Evolutionary conservation across 1,140 invertebrate genomes (phyloP).

Genomic region (Anoplolepis gracilipes): DNA sequence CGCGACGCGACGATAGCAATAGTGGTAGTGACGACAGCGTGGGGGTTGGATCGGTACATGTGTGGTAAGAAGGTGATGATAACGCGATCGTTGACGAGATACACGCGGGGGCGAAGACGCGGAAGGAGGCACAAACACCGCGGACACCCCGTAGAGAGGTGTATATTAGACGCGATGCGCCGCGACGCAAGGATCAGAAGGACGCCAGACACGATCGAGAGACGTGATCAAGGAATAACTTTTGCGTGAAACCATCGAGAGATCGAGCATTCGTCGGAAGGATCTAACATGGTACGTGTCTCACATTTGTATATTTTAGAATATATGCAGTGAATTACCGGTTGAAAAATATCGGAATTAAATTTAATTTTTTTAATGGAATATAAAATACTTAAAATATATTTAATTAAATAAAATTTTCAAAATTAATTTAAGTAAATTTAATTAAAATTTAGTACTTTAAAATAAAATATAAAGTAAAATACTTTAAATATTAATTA

Average conservation of each 20-base stretch:
- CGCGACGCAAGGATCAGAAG: conserved; percentile 81
- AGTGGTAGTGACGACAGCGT: conserved; percentile 22
- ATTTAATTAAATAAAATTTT: not conserved
- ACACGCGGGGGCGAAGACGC: conserved; percentile 61
- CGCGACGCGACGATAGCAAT: conserved; percentile 17
- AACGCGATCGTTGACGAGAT: conserved; percentile 46
- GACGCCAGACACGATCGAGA: conserved; percentile 71
- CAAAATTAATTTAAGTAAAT: too few species aligned
- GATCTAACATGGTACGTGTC: conserved; percentile 24
- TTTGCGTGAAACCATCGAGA: not conserved
- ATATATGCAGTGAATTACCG: not conserved
- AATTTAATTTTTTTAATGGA: not conserved
- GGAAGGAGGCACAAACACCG: conserved; percentile 58
- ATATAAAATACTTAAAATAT: not conserved
- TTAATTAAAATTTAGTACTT: not conserved
- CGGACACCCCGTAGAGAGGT: conserved; percentile 76
- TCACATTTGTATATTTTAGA: not conserved
- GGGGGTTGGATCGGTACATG: conserved; percentile 52
- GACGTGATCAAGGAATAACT: conserved; percentile 7
- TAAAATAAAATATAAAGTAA: too few species aligned
- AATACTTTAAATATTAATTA: not conserved
- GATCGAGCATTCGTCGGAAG: not conserved
- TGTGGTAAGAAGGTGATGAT: conserved; percentile 55
- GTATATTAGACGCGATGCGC: conserved; percentile 83
- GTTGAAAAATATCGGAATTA: not conserved